phyloP scores from a whole-genome alignment of 1,140 invertebrate species.

The Dermatophagoides farinae region DNA sequence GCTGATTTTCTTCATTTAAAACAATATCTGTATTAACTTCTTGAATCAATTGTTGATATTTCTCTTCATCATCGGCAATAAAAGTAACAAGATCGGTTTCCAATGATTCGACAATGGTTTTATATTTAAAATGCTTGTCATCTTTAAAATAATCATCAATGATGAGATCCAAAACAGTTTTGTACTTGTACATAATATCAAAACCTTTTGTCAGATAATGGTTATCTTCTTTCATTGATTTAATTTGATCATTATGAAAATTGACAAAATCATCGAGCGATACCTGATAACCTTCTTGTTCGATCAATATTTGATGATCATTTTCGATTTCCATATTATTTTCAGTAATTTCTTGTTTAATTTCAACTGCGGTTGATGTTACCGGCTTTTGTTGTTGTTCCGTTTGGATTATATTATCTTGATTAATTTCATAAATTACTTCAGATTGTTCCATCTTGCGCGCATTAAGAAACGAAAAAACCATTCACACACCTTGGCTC shows the following conservation, averaged over 20 bases:
- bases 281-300: background rate
- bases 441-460: no score
- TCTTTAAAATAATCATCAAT: slow-evolving; percentile 1
- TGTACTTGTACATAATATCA: slow-evolving; percentile 2
- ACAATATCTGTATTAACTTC: background rate
- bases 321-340: background rate
- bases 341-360: background rate
- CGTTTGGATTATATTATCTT: no score
- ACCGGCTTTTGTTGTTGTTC: no score
- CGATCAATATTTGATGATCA: background rate
- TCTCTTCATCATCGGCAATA: slow-evolving; percentile 2
- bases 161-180: background rate
- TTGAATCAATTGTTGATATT: background rate
- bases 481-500: no score
- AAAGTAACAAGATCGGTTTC: background rate
- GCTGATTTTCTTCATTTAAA: background rate
- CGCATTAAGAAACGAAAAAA: no score
- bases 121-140: slow-evolving; percentile 3
- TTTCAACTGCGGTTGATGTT: background rate
- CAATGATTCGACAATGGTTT: background rate
- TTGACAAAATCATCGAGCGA: background rate
- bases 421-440: no score
- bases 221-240: background rate
- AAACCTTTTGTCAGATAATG: background rate
- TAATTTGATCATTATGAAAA: background rate